phyloP scores from a whole-genome alignment of 2,113 vertebrate genomes.

The Oreochromis aureus region DNA sequence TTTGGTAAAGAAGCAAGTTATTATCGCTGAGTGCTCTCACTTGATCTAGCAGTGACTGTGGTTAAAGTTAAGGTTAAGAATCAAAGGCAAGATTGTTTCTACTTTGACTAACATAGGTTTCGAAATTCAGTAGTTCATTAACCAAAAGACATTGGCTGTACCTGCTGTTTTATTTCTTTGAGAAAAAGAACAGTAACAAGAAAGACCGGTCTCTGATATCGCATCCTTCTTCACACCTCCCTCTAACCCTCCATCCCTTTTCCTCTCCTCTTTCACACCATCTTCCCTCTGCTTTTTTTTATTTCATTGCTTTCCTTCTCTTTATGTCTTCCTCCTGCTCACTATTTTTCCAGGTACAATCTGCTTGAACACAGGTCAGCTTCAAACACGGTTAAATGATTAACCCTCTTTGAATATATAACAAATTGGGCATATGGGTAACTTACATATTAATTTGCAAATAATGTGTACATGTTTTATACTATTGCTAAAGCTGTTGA shows the following conservation, averaged over 20 bases:
- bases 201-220: background rate
- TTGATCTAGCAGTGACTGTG: background rate
- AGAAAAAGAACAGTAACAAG: background rate
- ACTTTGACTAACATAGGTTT: background rate
- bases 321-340: background rate
- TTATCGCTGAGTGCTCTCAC: background rate
- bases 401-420: background rate
- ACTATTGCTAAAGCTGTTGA: background rate
- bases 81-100: background rate
- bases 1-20: background rate
- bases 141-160: background rate
- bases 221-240: background rate
- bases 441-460: background rate
- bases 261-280: background rate
- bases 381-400: background rate
- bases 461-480: background rate
- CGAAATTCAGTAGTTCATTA: background rate
- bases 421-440: background rate
- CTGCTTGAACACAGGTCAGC: background rate
- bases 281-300: background rate
- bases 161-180: background rate
- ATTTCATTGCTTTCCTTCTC: background rate
- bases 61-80: background rate
- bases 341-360: background rate
- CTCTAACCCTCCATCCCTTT: background rate